Conservation (phyloP, 1,140 invertebrate genomes). For the Philotrypesis tridentata region DNA sequence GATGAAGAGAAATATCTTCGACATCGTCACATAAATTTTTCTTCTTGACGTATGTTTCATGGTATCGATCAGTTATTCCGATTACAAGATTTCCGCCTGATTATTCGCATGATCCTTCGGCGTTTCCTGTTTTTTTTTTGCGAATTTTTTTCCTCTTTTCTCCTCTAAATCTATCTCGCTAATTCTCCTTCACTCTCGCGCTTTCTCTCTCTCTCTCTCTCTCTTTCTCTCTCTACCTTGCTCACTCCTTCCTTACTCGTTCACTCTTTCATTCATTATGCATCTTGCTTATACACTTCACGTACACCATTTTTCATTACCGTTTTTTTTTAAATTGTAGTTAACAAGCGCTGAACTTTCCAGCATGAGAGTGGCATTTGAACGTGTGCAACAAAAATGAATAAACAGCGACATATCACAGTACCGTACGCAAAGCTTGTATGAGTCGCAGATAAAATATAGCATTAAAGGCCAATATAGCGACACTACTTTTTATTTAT, state of each 20-base stretch:
- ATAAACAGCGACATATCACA: constrained; percentile 68
- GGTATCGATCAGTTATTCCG: constrained; percentile 9
- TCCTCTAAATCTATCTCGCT: constrained; percentile 17
- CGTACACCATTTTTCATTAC: constrained; percentile 19
- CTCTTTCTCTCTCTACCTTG: neutral
- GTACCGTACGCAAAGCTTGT: constrained; percentile 68
- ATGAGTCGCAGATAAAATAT: constrained; percentile 66
- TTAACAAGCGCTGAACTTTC: constrained; percentile 53
- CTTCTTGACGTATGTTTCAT: constrained; percentile 26
- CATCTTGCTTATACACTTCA: constrained; percentile 3
- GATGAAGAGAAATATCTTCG: constrained; percentile 31
- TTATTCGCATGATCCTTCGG: constrained; percentile 35
- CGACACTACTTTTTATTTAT: constrained; percentile 53
- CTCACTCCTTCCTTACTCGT: neutral
- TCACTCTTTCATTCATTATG: constrained; percentile 16
- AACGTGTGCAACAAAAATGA: constrained; percentile 61
- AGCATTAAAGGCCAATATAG: constrained; percentile 63
- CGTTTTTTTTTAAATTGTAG: constrained; percentile 38
- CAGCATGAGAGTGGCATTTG: constrained; percentile 56
- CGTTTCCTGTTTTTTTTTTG: constrained; percentile 34
- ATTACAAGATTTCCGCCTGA: constrained; percentile 31
- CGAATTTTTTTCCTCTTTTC: constrained; percentile 22
- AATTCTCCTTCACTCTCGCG: neutral
- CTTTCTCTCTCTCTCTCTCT: neutral
- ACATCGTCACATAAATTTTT: constrained; percentile 26